Percentiles rank a stretch among this genome's conserved stretches.
Evolutionary conservation across 2,113 vertebrate species (phyloP).

Genomic region (Pungitius pungitius): DNA sequence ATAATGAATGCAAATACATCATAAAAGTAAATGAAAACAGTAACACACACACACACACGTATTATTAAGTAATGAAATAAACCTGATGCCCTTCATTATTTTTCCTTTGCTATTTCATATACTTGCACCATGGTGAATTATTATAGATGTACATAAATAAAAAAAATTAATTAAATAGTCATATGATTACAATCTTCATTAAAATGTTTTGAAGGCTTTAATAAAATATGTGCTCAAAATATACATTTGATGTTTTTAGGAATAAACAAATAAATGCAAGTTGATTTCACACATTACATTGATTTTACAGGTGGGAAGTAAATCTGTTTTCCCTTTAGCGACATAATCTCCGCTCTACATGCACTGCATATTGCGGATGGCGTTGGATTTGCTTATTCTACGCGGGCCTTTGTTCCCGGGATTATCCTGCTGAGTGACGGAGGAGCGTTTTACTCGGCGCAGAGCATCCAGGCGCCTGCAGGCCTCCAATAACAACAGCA

Average conservation of each 20-base stretch:
- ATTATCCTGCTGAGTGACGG: conserved; percentile 40
- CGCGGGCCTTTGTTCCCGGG: conserved; percentile 27
- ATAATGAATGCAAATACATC: too few relatives aligned
- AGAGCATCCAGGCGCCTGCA: conserved; percentile 36
- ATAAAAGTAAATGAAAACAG: background rate
- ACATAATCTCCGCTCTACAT: conserved; percentile 30
- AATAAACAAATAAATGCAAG: background rate
- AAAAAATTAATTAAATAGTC: background rate
- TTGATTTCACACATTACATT: background rate
- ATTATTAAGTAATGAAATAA: too few relatives aligned
- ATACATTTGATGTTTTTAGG: background rate
- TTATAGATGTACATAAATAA: background rate
- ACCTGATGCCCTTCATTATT: too few relatives aligned
- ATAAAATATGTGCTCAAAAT: conserved; percentile 10
- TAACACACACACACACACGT: background rate
- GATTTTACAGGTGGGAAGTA: background rate
- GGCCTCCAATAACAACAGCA: conserved; percentile 51
- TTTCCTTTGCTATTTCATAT: too few relatives aligned
- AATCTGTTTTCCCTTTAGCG: conserved; percentile 27
- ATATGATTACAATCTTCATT: background rate
- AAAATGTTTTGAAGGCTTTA: background rate
- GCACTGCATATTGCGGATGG: conserved; percentile 19
- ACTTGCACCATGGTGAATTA: too few relatives aligned
- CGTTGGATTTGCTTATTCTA: conserved; percentile 27
- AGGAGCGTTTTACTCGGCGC: background rate